phyloP scores from a whole-genome alignment of 2,888 invertebrate genomes.

The Scrobipalpa atriplicella region DNA sequence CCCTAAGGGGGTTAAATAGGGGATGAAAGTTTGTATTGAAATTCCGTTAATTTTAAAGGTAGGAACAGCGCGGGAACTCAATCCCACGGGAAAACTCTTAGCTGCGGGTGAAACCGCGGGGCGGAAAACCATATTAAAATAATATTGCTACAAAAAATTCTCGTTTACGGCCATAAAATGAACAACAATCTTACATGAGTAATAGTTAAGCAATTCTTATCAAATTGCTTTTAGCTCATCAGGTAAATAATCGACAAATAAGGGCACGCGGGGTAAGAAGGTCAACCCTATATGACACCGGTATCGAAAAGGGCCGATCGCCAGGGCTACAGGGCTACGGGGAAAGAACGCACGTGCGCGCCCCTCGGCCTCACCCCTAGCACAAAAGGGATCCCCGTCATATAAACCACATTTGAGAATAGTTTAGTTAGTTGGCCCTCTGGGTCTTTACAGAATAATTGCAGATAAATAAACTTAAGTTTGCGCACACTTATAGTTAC shows the following conservation, averaged over 20 bases:
- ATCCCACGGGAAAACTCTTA: too few species aligned
- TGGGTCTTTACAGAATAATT: conserved; percentile 63
- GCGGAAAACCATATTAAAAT: too few species aligned
- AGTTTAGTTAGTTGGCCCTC: conserved; percentile 55
- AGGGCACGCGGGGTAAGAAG: conserved; percentile 63
- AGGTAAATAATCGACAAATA: conserved; percentile 40
- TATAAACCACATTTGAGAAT: conserved; percentile 65
- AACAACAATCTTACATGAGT: too few species aligned
- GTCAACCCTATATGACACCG: conserved; percentile 71
- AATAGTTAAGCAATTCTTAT: too few species aligned
- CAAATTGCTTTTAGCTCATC: conserved; percentile 25
- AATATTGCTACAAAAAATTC: too few species aligned
- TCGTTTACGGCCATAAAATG: too few species aligned
- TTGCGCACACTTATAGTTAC: conserved; percentile 42
- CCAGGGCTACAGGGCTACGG: conserved; percentile 39
- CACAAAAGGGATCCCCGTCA: conserved; percentile 55
- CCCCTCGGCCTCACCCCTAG: conserved; percentile 37
- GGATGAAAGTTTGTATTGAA: too few species aligned
- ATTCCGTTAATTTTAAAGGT: too few species aligned
- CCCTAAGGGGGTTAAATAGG: too few species aligned
- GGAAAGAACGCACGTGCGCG: conserved; percentile 62
- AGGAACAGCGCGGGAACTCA: too few species aligned
- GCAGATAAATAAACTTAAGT: conserved; percentile 73
- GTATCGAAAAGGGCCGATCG: conserved; percentile 50
- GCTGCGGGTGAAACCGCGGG: too few species aligned